Evolutionary conservation across 1,140 invertebrate species (phyloP).

Genomic region (Drosophila tropicalis): DNA sequence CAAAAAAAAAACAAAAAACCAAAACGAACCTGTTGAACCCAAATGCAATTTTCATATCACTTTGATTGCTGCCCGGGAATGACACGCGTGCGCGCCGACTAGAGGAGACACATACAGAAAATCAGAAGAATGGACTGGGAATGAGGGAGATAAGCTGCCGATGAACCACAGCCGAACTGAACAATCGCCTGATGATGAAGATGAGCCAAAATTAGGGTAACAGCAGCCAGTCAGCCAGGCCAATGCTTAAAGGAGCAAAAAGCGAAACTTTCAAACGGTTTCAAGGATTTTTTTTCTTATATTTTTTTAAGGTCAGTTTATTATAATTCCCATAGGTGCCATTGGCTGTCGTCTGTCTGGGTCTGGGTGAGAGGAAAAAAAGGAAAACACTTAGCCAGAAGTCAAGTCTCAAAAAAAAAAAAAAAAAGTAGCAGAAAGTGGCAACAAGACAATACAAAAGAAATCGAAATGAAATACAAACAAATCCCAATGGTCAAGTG

Average conservation of each 20-base stretch:
- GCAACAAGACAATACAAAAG: conserved; percentile 50
- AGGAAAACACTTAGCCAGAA: conserved; percentile 58
- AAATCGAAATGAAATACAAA: conserved; percentile 78
- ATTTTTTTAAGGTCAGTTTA: conserved; percentile 56
- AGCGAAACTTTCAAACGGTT: conserved; percentile 80
- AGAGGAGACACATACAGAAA: conserved; percentile 9
- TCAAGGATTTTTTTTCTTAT: conserved; percentile 62
- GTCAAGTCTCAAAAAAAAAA: conserved; percentile 55
- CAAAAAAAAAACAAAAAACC: conserved; percentile 38
- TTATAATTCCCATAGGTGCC: conserved; percentile 78
- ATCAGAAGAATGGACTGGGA: background rate
- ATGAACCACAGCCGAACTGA: conserved; percentile 42
- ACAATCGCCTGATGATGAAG: conserved; percentile 46
- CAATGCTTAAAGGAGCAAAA: conserved; percentile 39
- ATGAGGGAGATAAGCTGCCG: conserved; percentile 62
- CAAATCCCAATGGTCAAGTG: conserved; percentile 68
- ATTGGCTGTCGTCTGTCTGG: conserved; percentile 54
- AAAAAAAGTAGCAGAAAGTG: conserved; percentile 71
- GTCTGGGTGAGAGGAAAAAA: conserved; percentile 27
- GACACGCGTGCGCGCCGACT: conserved; percentile 77
- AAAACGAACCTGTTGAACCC: conserved; percentile 75
- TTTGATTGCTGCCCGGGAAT: conserved; percentile 81
- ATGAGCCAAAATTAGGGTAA: conserved; percentile 73
- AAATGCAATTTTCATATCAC: conserved; percentile 82
- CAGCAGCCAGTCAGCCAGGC: conserved; percentile 38